A percentile compares a stretch with the other conserved stretches of the same genome.
These are phyloP conservation scores for Laothoe populi DNA, from an alignment of 2,888 invertebrate species.

Conservation along the genomic window DNA sequence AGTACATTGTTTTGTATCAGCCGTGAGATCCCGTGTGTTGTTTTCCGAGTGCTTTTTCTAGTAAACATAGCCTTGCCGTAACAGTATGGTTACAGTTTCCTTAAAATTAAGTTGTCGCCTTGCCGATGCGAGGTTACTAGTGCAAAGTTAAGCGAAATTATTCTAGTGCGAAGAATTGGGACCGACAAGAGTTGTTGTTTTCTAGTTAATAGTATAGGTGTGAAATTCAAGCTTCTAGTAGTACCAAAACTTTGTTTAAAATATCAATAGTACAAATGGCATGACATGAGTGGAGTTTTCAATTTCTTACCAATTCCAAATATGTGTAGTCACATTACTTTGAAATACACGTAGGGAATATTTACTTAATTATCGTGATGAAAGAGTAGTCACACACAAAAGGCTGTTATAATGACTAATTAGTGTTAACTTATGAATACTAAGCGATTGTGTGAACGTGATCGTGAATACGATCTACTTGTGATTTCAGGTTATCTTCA, in stretches of 20 bases:
- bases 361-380: conserved; percentile 15
- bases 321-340: not conserved
- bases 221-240: too few relatives aligned
- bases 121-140: not conserved
- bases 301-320: not conserved
- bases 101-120: conserved; percentile 1
- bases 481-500: not conserved
- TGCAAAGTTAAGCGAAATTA: not conserved
- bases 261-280: not conserved
- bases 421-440: conserved; percentile 31
- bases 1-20: not conserved
- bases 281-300: not conserved
- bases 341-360: conserved; percentile 14
- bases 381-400: conserved; percentile 29
- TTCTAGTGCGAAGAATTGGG: not conserved
- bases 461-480: conserved; percentile 17
- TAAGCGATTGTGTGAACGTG: conserved; percentile 11
- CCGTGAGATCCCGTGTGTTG: not conserved
- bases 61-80: not conserved
- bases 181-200: not conserved
- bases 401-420: conserved; percentile 24
- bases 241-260: not conserved
- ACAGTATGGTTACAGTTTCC: conserved; percentile 13
- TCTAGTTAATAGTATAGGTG: too few relatives aligned
- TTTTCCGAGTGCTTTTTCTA: conserved; percentile 15